These are phyloP conservation scores for Heliconius nattereri DNA, from an alignment of 1,140 invertebrate species.

Conservation along the genomic window DNA sequence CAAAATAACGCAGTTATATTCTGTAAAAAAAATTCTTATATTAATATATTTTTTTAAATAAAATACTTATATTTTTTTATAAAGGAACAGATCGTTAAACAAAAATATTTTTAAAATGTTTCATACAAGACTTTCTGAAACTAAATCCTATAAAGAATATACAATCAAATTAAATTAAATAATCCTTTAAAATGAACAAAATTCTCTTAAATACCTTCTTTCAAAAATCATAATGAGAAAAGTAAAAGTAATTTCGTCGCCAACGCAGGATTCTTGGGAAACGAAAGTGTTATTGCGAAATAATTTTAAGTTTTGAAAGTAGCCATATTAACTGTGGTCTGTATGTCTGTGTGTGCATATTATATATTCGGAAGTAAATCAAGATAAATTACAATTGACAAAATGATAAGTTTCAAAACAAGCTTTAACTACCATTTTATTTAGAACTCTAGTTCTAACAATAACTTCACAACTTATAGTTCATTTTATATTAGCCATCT, in stretches of 20 bases:
- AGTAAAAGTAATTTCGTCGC: conserved; percentile 26
- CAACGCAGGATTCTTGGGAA: conserved; percentile 29
- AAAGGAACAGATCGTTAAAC: too few relatives aligned
- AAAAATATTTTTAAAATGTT: too few relatives aligned
- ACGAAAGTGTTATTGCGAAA: conserved; percentile 35
- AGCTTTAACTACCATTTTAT: conserved; percentile 30
- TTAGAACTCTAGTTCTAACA: conserved; percentile 1
- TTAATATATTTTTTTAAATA: too few relatives aligned
- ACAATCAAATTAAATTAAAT: background rate
- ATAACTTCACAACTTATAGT: conserved; percentile 16
- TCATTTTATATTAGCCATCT: conserved; percentile 56
- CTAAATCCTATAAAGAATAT: background rate
- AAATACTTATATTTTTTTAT: too few relatives aligned
- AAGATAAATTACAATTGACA: conserved; percentile 44
- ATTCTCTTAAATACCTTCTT: background rate
- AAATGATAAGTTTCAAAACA: conserved; percentile 48
- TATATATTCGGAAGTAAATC: conserved; percentile 41
- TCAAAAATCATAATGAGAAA: background rate
- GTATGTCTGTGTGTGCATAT: conserved; percentile 7
- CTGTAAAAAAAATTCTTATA: too few relatives aligned
- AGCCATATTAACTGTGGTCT: conserved; percentile 13
- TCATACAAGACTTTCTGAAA: background rate
- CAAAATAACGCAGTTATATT: too few relatives aligned
- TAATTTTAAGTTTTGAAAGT: conserved; percentile 27
- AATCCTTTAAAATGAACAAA: background rate